Percentiles rank a stretch among this genome's conserved stretches.
Conservation (phyloP, 2,113 vertebrate species). For the Cottus gobio region DNA sequence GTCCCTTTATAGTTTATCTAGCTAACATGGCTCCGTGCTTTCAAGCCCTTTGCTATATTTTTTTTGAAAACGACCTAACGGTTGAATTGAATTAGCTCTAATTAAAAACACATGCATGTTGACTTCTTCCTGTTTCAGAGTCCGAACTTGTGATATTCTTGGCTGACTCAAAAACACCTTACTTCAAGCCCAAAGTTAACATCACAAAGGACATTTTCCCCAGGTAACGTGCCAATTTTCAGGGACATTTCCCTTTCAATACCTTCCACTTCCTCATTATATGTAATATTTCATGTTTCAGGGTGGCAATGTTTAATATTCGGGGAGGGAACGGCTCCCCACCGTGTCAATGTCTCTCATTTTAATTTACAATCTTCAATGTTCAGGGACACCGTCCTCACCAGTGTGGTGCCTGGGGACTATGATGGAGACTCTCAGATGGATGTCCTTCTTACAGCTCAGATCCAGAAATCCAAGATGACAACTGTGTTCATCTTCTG, state of each 20-base stretch:
- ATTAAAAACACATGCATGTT: background rate
- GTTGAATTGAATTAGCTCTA: conserved; percentile 4
- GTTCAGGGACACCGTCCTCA: conserved; percentile 82
- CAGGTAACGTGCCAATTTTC: conserved; percentile 72
- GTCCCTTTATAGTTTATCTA: too few relatives aligned
- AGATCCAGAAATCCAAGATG: conserved; percentile 34
- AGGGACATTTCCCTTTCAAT: background rate
- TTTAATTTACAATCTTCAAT: background rate
- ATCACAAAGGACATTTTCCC: conserved; percentile 78
- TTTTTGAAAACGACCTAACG: background rate
- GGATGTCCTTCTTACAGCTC: conserved; percentile 93
- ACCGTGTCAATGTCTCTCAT: background rate
- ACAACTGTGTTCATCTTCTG: conserved; percentile 88
- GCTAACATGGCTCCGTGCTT: too few relatives aligned
- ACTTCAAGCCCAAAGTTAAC: conserved; percentile 93
- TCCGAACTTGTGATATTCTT: conserved; percentile 91
- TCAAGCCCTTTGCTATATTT: too few relatives aligned
- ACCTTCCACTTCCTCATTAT: too few relatives aligned
- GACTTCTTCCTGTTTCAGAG: conserved; percentile 80
- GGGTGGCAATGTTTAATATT: conserved; percentile 5
- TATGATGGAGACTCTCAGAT: conserved; percentile 98
- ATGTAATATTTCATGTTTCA: background rate
- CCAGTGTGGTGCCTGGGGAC: conserved; percentile 96
- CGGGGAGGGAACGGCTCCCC: background rate
- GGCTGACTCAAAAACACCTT: conserved; percentile 92